A percentile compares a stretch with the other conserved stretches of the same genome.
Evolutionary conservation across 2,113 vertebrate species (phyloP).

Genomic region (Labrus mixtus): DNA sequence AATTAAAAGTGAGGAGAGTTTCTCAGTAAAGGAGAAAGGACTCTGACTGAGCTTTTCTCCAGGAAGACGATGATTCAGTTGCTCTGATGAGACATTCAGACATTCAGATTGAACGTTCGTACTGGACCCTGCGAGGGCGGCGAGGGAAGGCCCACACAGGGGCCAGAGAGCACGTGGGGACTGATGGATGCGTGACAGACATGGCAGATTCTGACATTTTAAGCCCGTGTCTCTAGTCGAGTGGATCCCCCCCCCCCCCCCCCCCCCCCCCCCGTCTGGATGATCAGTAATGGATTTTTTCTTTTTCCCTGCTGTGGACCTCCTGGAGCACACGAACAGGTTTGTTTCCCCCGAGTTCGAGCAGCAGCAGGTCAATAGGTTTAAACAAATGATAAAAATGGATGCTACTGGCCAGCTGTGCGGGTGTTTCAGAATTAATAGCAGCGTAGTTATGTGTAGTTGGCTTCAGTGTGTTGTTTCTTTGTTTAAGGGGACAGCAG

Average conservation of each 20-base stretch:
- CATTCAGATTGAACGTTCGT: conserved; percentile 7
- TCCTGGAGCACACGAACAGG: conserved; percentile 52
- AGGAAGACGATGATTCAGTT: conserved; percentile 41
- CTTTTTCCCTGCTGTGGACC: conserved; percentile 23
- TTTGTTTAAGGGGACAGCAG: conserved; percentile 8
- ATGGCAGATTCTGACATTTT: conserved; percentile 72
- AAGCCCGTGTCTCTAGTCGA: conserved; percentile 59
- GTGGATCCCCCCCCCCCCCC: conserved; percentile 55
- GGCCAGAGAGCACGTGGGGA: conserved; percentile 28
- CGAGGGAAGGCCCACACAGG: conserved; percentile 7
- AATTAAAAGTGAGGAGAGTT: conserved; percentile 19
- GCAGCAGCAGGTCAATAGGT: conserved; percentile 50
- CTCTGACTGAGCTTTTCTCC: conserved; percentile 16
- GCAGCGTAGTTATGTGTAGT: neutral
- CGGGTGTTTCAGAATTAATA: conserved; percentile 27
- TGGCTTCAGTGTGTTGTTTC: conserved; percentile 7
- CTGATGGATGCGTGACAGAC: conserved; percentile 66
- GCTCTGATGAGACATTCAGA: conserved; percentile 40
- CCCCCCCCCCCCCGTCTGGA: conserved; percentile 51
- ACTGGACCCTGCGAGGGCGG: neutral
- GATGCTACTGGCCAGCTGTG: conserved; percentile 14
- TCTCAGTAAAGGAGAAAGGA: conserved; percentile 21
- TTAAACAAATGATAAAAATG: conserved; percentile 17
- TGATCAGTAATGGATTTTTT: conserved; percentile 52
- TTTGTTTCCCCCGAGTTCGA: conserved; percentile 43